phyloP scores from a whole-genome alignment of 2,888 invertebrate genomes.

The Escarpia spicata region DNA sequence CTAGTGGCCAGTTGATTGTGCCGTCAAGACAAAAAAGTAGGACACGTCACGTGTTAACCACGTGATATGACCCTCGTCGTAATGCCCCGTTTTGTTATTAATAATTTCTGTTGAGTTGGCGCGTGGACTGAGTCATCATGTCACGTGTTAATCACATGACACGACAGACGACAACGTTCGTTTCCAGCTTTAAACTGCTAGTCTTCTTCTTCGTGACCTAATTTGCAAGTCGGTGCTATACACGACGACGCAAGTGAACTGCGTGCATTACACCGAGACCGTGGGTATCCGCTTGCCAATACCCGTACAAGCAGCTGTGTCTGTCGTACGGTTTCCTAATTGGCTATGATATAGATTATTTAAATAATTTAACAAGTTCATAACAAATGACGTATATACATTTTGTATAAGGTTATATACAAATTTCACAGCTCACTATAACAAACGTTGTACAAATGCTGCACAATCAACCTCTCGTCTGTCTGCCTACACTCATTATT shows the following conservation, averaged over 20 bases:
- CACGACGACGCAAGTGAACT: neutral
- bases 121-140: no score
- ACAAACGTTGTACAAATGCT: constrained; percentile 3
- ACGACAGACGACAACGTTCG: neutral
- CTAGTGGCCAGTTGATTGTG: neutral
- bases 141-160: neutral
- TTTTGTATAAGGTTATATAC: constrained; percentile 13
- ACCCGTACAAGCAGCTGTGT: neutral
- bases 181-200: neutral
- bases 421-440: constrained; percentile 13
- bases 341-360: constrained; percentile 1
- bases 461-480: neutral
- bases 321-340: neutral
- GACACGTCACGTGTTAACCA: neutral
- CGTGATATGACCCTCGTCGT: neutral
- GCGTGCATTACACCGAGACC: neutral
- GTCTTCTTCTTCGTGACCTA: neutral
- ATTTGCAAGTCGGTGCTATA: neutral
- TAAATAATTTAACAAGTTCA: constrained; percentile 8
- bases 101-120: no score
- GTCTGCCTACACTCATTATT: neutral
- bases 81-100: no score
- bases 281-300: neutral
- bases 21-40: neutral
- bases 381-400: constrained; percentile 16